Percentiles rank a stretch among this genome's conserved stretches.
These are phyloP conservation scores for Mesodorylaimus sp. DNA, from an alignment of 2,888 invertebrate species.

Conservation along the genomic window DNA sequence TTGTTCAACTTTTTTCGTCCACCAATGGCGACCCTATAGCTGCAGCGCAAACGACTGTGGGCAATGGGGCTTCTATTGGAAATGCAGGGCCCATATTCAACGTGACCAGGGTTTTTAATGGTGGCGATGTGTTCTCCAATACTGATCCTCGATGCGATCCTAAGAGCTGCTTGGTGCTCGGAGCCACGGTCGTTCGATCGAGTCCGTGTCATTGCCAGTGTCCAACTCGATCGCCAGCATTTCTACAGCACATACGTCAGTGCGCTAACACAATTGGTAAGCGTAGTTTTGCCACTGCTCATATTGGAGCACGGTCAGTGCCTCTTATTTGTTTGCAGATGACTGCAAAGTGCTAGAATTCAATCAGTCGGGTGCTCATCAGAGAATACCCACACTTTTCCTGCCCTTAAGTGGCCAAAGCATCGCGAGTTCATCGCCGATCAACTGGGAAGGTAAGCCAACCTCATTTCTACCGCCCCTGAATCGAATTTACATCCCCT, in stretches of 20 bases:
- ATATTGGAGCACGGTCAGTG: neutral
- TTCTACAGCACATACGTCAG: slow-evolving; percentile 2
- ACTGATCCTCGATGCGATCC: neutral
- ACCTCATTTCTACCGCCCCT: too few relatives aligned
- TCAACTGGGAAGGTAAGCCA: too few relatives aligned
- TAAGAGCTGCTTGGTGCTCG: neutral
- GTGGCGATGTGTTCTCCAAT: neutral
- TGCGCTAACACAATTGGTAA: neutral
- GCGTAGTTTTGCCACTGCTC: too few relatives aligned
- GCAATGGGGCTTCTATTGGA: too few relatives aligned
- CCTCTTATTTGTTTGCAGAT: neutral
- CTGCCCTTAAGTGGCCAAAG: slow-evolving; percentile 1
- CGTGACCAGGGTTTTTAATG: neutral
- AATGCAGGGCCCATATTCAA: too few relatives aligned
- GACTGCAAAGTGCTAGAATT: neutral
- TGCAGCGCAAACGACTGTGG: too few relatives aligned
- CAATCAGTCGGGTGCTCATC: neutral
- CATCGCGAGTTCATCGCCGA: neutral
- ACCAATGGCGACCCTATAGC: too few relatives aligned
- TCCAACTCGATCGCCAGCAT: neutral
- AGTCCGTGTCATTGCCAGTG: neutral
- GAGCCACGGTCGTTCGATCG: neutral
- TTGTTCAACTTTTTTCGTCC: too few relatives aligned
- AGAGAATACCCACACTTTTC: slow-evolving; percentile 1
- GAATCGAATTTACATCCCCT: too few relatives aligned